phyloP scores from a whole-genome alignment of 2,113 vertebrate species.

The Festucalex cinctus region DNA sequence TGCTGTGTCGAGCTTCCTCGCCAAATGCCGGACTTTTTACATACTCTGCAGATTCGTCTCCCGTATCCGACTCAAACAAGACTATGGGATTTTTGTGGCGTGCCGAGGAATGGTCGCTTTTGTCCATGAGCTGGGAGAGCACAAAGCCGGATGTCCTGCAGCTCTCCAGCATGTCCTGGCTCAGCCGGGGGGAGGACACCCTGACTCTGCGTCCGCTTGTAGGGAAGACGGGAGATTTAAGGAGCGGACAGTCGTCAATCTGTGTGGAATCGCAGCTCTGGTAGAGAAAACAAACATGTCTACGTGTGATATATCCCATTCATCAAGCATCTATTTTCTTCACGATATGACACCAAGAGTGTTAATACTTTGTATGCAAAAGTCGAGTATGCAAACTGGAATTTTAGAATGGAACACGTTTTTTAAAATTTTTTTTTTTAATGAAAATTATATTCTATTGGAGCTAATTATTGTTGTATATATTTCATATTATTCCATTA shows the following conservation, averaged over 20 bases:
- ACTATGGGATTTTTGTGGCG: constrained; percentile 15
- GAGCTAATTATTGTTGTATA: too few relatives aligned
- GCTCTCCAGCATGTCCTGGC: constrained; percentile 29
- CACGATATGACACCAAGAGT: too few relatives aligned
- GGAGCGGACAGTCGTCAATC: constrained; percentile 12
- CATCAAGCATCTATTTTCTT: too few relatives aligned
- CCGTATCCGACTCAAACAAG: constrained; percentile 8
- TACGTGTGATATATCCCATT: not conserved
- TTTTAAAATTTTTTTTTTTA: too few relatives aligned
- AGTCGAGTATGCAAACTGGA: too few relatives aligned
- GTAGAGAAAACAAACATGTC: constrained; percentile 6
- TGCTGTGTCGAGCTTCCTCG: not conserved
- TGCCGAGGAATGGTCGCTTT: not conserved
- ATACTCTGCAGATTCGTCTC: not conserved
- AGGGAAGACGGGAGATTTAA: constrained; percentile 40
- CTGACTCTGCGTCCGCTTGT: not conserved
- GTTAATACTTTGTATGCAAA: too few relatives aligned
- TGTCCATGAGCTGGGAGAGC: constrained; percentile 39
- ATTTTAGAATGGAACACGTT: too few relatives aligned
- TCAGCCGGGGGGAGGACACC: constrained; percentile 31
- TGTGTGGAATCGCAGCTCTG: constrained; percentile 51
- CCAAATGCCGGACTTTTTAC: constrained; percentile 37
- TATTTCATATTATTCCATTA: too few relatives aligned
- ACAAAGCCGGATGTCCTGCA: constrained; percentile 47
- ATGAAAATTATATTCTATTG: too few relatives aligned